Base-by-base conservation (phyloP, 35 echinoderm and acorn worm species). In the Chiridota heheva region DNA sequence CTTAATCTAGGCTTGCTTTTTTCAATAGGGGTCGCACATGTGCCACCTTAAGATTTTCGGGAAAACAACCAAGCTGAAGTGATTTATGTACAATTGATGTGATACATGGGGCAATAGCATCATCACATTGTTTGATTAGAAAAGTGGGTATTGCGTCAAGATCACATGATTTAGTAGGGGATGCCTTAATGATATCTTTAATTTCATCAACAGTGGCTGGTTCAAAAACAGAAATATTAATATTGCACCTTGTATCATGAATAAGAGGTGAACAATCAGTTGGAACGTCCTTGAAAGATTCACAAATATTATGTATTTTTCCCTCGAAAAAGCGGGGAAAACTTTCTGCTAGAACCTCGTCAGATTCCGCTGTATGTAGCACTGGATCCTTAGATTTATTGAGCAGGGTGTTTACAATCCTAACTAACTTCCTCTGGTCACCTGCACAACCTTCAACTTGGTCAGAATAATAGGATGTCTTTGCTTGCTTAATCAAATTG, bases 371-470 rank as follows among this genome's bases (percentile, higher is more conserved):
- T 1, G n/a, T 44, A 25, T 70, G 84, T 28, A 67, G 62, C 33
- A 63, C 16, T 10, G 84, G 10, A 3, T 32, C 40, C n/a, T 77
- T 86, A 33, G 4, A 27, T 57, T 47, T 75, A 7, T 57, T 55
- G 7, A 86, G 72, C 8, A 86, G 84, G 18, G 61, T 35, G 67
- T 86, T 68, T 2, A 86, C 72, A 67, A 86, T 68, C 33, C 36
- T 32, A 77, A 76, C 76, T 33, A 86, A 33, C 40, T 68, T 86
- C 71, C 57, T 86, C 58, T 86, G 84, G 26, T 86, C 84, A 49
- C 84, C 72, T 55, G 13, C 33, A 38, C 84, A 77, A n/a, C 65
- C 58, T 38, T 36, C 27, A 20, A 86, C 36, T 40, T 76, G 33
- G 12, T 7, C 63, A 30, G 84, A 77, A 60, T 77, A 86, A 40